A percentile compares a stretch with the other conserved stretches of the same genome.
These are phyloP conservation scores for Caenorhabditis macrosperma DNA, from an alignment of 2,888 invertebrate species.

Conservation along the genomic window DNA sequence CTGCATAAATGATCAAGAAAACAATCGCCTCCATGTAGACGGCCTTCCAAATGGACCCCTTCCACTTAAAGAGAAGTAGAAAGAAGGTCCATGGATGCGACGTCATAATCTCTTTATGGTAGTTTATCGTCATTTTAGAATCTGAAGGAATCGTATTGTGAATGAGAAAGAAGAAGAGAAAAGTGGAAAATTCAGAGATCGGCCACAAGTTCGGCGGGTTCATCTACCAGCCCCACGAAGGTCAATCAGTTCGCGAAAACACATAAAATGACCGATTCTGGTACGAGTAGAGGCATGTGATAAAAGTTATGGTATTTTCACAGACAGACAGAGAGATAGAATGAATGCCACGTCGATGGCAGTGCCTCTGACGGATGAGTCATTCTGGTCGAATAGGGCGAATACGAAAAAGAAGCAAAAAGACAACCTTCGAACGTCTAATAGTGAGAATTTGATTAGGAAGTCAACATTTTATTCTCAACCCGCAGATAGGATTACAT, in stretches of 20 bases:
- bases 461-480: constrained; percentile 37
- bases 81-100: constrained; percentile 69
- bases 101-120: constrained; percentile 63
- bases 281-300: constrained; percentile 27
- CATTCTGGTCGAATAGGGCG: constrained; percentile 29
- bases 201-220: constrained; percentile 38
- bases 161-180: background rate
- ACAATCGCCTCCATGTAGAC: constrained; percentile 66
- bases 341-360: constrained; percentile 21
- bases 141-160: background rate
- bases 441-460: constrained; percentile 18
- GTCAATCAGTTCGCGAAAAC: constrained; percentile 18
- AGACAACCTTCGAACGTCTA: constrained; percentile 13
- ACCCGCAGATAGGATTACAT: constrained; percentile 26
- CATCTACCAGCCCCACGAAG: constrained; percentile 39
- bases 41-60: constrained; percentile 70
- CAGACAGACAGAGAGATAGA: background rate
- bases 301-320: constrained; percentile 20
- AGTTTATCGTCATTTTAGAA: constrained; percentile 68
- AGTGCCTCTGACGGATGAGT: constrained; percentile 9
- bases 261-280: constrained; percentile 45
- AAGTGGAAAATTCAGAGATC: constrained; percentile 38
- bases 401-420: background rate
- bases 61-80: constrained; percentile 67
- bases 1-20: constrained; percentile 60